A percentile compares a stretch with the other conserved stretches of the same genome.
phyloP scores from a whole-genome alignment of 64 coral and sea anemone species.

The Dendrophyllia cribrosa region DNA sequence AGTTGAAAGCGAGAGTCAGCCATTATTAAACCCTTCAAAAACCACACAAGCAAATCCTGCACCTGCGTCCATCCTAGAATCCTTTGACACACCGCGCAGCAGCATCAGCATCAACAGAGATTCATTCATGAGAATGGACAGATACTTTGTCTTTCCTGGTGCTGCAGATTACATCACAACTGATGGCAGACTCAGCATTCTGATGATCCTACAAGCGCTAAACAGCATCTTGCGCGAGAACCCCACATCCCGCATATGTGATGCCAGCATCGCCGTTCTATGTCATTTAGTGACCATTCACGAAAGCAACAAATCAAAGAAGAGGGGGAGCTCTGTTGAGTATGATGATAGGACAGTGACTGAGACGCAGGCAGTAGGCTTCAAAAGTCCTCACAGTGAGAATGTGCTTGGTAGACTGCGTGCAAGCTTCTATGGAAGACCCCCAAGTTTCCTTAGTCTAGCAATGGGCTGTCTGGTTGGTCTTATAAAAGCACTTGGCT shows the following conservation, averaged over 20 bases:
- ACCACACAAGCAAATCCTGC: neutral
- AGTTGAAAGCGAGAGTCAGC: constrained; percentile 23
- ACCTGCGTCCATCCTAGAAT: neutral
- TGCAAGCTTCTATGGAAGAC: constrained; percentile 84
- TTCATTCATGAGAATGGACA: constrained; percentile 57
- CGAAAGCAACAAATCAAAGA: constrained; percentile 52
- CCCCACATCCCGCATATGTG: constrained; percentile 67
- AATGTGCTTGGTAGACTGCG: constrained; percentile 84
- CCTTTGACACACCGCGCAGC: neutral
- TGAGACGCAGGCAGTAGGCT: constrained; percentile 81
- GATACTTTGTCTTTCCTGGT: constrained; percentile 84
- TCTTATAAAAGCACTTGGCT: constrained; percentile 81
- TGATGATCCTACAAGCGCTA: constrained; percentile 85
- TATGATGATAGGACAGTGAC: constrained; percentile 88
- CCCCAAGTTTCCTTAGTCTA: constrained; percentile 76
- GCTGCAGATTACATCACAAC: constrained; percentile 89
- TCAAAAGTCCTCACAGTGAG: constrained; percentile 79
- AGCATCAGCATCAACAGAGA: constrained; percentile 6
- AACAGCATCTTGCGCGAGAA: constrained; percentile 79
- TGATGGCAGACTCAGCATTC: constrained; percentile 82
- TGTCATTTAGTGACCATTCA: constrained; percentile 52
- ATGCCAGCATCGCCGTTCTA: constrained; percentile 37
- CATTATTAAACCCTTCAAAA: neutral
- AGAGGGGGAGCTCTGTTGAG: constrained; percentile 56
- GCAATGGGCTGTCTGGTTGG: constrained; percentile 72